Percentiles rank a stretch among this genome's conserved stretches.
Conservation (phyloP, 2,888 invertebrate species). For the Agrochola macilenta region DNA sequence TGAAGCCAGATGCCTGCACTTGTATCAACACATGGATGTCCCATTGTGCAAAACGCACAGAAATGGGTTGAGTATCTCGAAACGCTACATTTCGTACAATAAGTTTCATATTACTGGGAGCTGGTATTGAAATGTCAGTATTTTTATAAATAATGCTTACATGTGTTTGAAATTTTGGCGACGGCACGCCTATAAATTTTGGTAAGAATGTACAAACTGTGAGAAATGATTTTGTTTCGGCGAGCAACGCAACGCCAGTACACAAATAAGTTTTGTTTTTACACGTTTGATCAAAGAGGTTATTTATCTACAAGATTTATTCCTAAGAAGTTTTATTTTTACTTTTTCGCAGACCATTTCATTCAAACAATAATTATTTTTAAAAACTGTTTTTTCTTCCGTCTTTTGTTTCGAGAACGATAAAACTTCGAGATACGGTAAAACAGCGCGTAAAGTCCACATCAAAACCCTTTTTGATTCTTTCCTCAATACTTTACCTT, state of each 20-base stretch:
- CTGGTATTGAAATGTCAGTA: conserved; percentile 36
- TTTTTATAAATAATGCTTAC: conserved; percentile 46
- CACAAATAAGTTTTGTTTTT: conserved; percentile 48
- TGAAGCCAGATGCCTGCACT: conserved; percentile 75
- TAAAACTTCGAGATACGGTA: conserved; percentile 22
- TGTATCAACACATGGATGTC: conserved; percentile 70
- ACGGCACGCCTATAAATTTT: conserved; percentile 49
- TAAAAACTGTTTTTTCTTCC: conserved; percentile 15
- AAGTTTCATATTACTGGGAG: conserved; percentile 46
- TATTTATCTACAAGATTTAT: conserved; percentile 39
- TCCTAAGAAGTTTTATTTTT: conserved; percentile 20
- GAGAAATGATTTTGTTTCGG: conserved; percentile 49
- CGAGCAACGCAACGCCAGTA: conserved; percentile 1
- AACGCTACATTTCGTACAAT: conserved; percentile 39
- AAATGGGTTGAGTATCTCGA: conserved; percentile 58
- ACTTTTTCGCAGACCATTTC: conserved; percentile 2
- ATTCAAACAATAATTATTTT: conserved; percentile 21
- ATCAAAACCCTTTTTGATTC: conserved; percentile 35
- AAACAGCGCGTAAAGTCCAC: conserved; percentile 24
- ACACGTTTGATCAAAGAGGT: conserved; percentile 31
- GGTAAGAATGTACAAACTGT: conserved; percentile 44
- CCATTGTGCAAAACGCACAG: conserved; percentile 70
- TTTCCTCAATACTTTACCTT: conserved; percentile 43
- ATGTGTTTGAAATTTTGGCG: conserved; percentile 55
- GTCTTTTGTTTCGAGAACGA: conserved; percentile 15